Conservation (phyloP, 92 coral and sea anemone species). For the Chrysogorgia sp. region DNA sequence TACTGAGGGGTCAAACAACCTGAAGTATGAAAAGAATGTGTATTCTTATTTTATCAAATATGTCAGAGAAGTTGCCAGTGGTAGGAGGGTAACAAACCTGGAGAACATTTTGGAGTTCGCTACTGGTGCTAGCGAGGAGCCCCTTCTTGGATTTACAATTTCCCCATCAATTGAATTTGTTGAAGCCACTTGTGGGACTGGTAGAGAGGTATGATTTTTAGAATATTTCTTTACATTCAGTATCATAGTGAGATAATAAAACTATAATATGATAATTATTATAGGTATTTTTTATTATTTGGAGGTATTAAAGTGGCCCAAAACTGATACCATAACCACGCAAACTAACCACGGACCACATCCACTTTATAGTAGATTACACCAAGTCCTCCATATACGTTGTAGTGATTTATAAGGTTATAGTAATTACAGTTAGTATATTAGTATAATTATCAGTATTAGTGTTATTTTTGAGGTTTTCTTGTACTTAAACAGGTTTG, state of each 20-base stretch:
- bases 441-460: too few species aligned
- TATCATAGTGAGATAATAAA: neutral
- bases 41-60: conserved; percentile 37
- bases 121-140: conserved; percentile 26
- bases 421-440: too few species aligned
- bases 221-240: neutral
- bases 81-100: conserved; percentile 37
- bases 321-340: too few species aligned
- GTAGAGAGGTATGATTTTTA: neutral
- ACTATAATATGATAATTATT: too few species aligned
- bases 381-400: too few species aligned
- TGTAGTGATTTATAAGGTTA: too few species aligned
- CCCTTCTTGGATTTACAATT: conserved; percentile 24
- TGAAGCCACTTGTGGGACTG: conserved; percentile 5
- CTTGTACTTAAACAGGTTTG: too few species aligned
- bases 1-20: conserved; percentile 40
- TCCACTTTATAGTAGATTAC: too few species aligned
- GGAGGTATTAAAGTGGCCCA: too few species aligned
- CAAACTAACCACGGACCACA: too few species aligned
- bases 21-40: conserved; percentile 38
- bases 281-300: neutral
- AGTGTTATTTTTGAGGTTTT: too few species aligned
- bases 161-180: conserved; percentile 23
- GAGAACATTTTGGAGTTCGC: conserved; percentile 40
- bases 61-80: conserved; percentile 29